Conservation (phyloP, 2,888 invertebrate genomes). For the Vanessa cardui region DNA sequence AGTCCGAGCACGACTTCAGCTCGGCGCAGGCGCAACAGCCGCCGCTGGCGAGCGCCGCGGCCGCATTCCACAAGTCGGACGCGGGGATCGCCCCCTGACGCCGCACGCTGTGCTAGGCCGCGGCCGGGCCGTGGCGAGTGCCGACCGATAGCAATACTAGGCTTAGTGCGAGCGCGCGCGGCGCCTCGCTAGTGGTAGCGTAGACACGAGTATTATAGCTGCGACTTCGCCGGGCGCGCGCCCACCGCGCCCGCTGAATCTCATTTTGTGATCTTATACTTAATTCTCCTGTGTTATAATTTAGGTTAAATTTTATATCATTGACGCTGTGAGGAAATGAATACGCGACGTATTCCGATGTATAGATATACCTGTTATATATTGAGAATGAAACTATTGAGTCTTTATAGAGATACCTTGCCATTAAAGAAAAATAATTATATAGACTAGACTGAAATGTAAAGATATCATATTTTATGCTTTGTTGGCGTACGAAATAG, state of each 20-base stretch:
- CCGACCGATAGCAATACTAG: conserved; percentile 78
- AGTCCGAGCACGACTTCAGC: conserved; percentile 92
- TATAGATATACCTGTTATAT: conserved; percentile 81
- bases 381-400: conserved; percentile 80
- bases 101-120: conserved; percentile 86
- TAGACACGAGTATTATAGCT: conserved; percentile 78
- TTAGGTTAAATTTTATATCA: conserved; percentile 84
- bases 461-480: conserved; percentile 83
- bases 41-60: conserved; percentile 75
- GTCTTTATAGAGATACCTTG: conserved; percentile 82
- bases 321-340: conserved; percentile 80
- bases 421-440: conserved; percentile 79
- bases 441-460: conserved; percentile 83
- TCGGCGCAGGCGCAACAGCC: conserved; percentile 83
- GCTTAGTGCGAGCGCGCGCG: conserved; percentile 75
- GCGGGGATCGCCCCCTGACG: conserved; percentile 91
- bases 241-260: conserved; percentile 77
- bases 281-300: conserved; percentile 83
- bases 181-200: conserved; percentile 79
- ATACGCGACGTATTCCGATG: conserved; percentile 77
- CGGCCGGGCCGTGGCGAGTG: conserved; percentile 37
- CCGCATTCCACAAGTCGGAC: conserved; percentile 89
- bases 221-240: conserved; percentile 78
- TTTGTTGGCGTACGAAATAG: conserved; percentile 80
- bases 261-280: conserved; percentile 84